A percentile compares a stretch with the other conserved stretches of the same genome.
Evolutionary conservation across 2,797 vertebrate genomes (phyloP).

Genomic region (Dallia pectoralis): DNA sequence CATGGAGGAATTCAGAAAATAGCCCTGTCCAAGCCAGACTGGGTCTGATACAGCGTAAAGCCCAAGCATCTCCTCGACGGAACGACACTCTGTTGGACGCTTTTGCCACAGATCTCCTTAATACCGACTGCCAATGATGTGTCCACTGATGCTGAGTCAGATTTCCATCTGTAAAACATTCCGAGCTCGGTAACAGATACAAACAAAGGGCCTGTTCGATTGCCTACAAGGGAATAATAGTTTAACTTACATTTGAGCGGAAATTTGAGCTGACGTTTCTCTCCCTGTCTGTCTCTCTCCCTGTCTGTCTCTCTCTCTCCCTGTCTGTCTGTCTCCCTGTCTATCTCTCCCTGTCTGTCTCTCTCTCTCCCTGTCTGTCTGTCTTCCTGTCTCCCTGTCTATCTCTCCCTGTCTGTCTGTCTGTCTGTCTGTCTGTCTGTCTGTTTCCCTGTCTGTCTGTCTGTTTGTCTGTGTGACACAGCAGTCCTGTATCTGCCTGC

Average conservation of each 20-base stretch:
- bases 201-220: neutral
- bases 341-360: no score
- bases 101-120: neutral
- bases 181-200: neutral
- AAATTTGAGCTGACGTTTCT: neutral
- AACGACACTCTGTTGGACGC: neutral
- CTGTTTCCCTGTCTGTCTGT: no score
- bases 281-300: neutral
- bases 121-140: neutral
- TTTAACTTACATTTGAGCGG: neutral
- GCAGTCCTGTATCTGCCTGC: slow-evolving; percentile 82
- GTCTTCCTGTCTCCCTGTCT: no score
- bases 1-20: neutral
- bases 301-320: no score
- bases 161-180: neutral
- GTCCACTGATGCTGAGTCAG: neutral
- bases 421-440: no score
- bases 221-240: neutral
- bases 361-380: no score
- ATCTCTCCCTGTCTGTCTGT: no score
- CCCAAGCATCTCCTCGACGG: neutral
- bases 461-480: slow-evolving; percentile 45
- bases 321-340: no score
- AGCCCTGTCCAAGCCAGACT: neutral
- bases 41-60: neutral